These are phyloP conservation scores for Tringa solitaria DNA, from an alignment of 2,113 vertebrate genomes.

Conservation along the genomic window DNA sequence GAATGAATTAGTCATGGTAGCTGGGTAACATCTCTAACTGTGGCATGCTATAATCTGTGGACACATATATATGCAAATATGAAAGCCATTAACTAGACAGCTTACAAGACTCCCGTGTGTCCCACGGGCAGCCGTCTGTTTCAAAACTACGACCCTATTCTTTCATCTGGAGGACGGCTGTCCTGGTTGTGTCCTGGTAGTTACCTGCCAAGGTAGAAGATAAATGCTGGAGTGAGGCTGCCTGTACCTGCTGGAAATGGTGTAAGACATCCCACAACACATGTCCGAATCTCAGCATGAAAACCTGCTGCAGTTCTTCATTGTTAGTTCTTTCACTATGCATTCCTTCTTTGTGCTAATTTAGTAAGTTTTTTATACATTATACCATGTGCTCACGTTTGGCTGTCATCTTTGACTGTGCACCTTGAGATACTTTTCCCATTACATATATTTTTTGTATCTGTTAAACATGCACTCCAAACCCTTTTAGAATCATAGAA, in stretches of 20 bases:
- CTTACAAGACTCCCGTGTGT: not conserved
- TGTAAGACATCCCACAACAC: not conserved
- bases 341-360: not conserved
- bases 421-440: not conserved
- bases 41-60: not conserved
- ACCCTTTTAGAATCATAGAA: not conserved
- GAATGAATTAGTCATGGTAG: not conserved
- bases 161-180: fast-evolving
- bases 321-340: too few species aligned
- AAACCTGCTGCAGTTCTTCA: not conserved
- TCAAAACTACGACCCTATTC: not conserved
- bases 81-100: not conserved
- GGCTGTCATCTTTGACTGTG: not conserved
- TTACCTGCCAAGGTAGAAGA: not conserved
- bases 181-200: not conserved
- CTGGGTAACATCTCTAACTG: not conserved
- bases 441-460: not conserved
- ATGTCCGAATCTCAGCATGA: not conserved
- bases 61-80: not conserved
- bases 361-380: not conserved
- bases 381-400: not conserved
- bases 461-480: not conserved
- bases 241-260: not conserved
- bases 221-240: not conserved
- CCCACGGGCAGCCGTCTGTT: not conserved